Percentiles rank a stretch among this genome's conserved stretches.
Evolutionary conservation across 2,888 invertebrate genomes (phyloP).

Genomic region (Melipona beecheii): DNA sequence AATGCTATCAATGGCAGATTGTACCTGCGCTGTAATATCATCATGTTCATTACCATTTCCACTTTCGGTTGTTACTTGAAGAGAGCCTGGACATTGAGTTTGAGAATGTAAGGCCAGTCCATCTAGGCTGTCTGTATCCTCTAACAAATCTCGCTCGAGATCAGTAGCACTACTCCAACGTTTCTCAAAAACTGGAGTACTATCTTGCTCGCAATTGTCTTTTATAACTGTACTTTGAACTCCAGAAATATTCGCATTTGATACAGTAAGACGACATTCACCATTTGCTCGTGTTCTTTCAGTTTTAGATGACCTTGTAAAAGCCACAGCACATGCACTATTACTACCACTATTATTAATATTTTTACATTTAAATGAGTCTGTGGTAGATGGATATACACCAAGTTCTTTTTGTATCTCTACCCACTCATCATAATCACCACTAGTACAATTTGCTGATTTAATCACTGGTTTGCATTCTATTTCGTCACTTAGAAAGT

Average conservation of each 20-base stretch:
- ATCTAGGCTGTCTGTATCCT: constrained; percentile 81
- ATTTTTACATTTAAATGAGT: constrained; percentile 75
- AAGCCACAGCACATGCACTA: constrained; percentile 62
- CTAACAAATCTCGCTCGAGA: constrained; percentile 81
- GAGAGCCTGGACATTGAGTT: constrained; percentile 74
- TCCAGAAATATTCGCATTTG: constrained; percentile 65
- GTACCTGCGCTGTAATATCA: constrained; percentile 91
- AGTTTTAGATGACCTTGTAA: constrained; percentile 68
- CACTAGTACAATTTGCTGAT: constrained; percentile 78
- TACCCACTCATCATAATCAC: constrained; percentile 88
- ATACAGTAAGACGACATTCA: constrained; percentile 73
- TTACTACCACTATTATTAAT: constrained; percentile 66
- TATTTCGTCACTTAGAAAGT: constrained; percentile 77
- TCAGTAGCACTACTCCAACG: constrained; percentile 80
- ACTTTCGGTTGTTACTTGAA: constrained; percentile 66
- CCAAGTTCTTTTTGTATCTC: constrained; percentile 89
- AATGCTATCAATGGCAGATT: constrained; percentile 92
- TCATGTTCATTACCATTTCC: constrained; percentile 84
- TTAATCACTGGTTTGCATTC: constrained; percentile 79
- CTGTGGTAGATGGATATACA: constrained; percentile 80
- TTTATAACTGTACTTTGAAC: constrained; percentile 65
- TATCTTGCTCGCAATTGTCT: constrained; percentile 72
- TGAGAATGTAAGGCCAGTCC: constrained; percentile 79
- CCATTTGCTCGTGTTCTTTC: constrained; percentile 81
- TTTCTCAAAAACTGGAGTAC: constrained; percentile 67